Evolutionary conservation across 2,888 invertebrate species (phyloP).

Genomic region (Netelia inedita): DNA sequence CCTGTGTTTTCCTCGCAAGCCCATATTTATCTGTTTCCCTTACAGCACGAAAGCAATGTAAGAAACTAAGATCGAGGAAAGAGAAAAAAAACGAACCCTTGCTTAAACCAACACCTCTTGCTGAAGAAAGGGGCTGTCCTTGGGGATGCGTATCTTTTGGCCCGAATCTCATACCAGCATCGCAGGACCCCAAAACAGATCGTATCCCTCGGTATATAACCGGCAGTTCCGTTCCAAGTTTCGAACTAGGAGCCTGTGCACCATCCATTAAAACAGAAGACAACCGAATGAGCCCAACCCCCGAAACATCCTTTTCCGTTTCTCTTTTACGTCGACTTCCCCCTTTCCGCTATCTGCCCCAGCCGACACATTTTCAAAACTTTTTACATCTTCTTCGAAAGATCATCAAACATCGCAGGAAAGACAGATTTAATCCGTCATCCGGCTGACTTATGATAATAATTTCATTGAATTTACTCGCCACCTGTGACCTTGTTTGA

Average conservation of each 20-base stretch:
- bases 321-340: constrained; percentile 34
- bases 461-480: constrained; percentile 56
- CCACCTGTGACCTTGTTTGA: constrained; percentile 56
- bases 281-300: constrained; percentile 31
- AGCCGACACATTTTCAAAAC: constrained; percentile 37
- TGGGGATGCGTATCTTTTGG: constrained; percentile 75
- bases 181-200: constrained; percentile 72
- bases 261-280: constrained; percentile 55
- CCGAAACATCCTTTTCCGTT: constrained; percentile 54
- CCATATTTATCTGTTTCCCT: constrained; percentile 79
- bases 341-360: constrained; percentile 2
- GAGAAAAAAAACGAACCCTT: constrained; percentile 75
- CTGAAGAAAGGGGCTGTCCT: constrained; percentile 76
- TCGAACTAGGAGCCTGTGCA: constrained; percentile 30
- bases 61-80: constrained; percentile 36
- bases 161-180: constrained; percentile 73
- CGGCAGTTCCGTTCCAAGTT: constrained; percentile 54
- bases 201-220: constrained; percentile 53
- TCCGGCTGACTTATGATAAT: constrained; percentile 9
- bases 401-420: constrained; percentile 5
- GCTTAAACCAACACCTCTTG: constrained; percentile 79
- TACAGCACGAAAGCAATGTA: constrained; percentile 15
- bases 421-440: constrained; percentile 9
- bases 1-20: constrained; percentile 76
- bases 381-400: constrained; percentile 45